phyloP scores from a whole-genome alignment of 1,140 invertebrate species.

The Leptestheria dahalacensis region DNA sequence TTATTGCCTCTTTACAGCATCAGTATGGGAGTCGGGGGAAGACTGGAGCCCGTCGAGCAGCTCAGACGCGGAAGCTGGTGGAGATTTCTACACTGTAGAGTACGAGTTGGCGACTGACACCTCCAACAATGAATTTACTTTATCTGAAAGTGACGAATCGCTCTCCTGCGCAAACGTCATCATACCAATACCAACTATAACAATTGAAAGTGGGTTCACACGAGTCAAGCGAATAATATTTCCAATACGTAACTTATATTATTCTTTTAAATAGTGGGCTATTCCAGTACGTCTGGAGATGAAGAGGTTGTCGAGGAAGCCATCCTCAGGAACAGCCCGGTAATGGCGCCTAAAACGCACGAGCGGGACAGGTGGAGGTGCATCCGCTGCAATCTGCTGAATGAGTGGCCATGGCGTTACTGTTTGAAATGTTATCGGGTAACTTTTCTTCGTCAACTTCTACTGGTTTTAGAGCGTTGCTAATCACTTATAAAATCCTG shows the following conservation, averaged over 20 bases:
- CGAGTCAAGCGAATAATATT: too few species aligned
- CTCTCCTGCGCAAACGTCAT: not conserved
- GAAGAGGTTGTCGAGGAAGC: not conserved
- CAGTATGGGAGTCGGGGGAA: not conserved
- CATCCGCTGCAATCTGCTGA: not conserved
- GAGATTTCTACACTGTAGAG: not conserved
- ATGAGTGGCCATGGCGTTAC: not conserved
- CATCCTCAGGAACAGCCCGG: not conserved
- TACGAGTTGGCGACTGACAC: not conserved
- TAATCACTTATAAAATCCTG: not conserved
- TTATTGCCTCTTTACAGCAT: not conserved
- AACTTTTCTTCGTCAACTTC: not conserved
- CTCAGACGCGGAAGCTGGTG: not conserved
- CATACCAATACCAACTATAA: not conserved
- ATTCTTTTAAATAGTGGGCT: too few species aligned
- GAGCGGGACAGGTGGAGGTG: not conserved
- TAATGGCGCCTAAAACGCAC: not conserved
- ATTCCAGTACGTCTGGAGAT: not conserved
- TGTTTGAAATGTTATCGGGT: not conserved
- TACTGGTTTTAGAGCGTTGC: not conserved
- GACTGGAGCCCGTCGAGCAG: not conserved
- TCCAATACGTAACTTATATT: too few species aligned
- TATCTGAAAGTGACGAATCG: not conserved
- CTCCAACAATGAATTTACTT: too few species aligned
- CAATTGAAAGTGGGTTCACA: too few species aligned